Base-by-base conservation (phyloP, 2,113 vertebrate species). In the Salvator merianae region DNA sequence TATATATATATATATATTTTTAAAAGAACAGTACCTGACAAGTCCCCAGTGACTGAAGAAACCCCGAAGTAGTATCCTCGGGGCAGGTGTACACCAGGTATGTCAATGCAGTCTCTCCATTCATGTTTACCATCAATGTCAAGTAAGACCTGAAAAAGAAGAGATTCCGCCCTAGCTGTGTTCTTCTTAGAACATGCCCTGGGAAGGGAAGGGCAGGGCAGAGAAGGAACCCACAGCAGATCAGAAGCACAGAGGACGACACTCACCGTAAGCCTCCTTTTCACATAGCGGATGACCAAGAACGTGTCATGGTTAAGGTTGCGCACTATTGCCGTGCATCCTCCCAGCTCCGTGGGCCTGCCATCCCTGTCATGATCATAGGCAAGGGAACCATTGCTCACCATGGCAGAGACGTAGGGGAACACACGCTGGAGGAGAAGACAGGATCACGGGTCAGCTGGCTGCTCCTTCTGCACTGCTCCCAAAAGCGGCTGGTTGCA, bases 271-370 rank as follows among this genome's bases (percentile, higher is more conserved):
- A 99, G 96, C n/a, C 98, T 94, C 91, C 97, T 97, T 83, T 98
- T 98, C 74, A 98, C 94, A 1, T 99, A 99, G 92, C 98, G 96
- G 89, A 99, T 98, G 90, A 99, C 98, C 70, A 99, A 95, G 95
- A 99, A 99, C 81, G 97, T 97, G 95, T 99, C 98, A 0, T 99
- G 98, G n/a, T 98, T 96, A 70, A 98, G 97, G 93, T 99, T 99
- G 65, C 98, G 95, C 89, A 99, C 96, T 92, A 98, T 97, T 87
- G 98, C 98, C 0, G 97, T 98, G 93, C 99, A 99, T 85, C 98
- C 97, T 0, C 98, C 98, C 36, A 99, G 94, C 91, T 99, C 98
- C 0, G 98, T 98, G 16, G 97, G 97, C 2, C 98, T 93, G 9
- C 99, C 98, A 0, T 99, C 99, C 0, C 97, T 95, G 82, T 98